These are phyloP conservation scores for Epicampocera succincta DNA, from an alignment of 2,888 invertebrate genomes.

Conservation along the genomic window DNA sequence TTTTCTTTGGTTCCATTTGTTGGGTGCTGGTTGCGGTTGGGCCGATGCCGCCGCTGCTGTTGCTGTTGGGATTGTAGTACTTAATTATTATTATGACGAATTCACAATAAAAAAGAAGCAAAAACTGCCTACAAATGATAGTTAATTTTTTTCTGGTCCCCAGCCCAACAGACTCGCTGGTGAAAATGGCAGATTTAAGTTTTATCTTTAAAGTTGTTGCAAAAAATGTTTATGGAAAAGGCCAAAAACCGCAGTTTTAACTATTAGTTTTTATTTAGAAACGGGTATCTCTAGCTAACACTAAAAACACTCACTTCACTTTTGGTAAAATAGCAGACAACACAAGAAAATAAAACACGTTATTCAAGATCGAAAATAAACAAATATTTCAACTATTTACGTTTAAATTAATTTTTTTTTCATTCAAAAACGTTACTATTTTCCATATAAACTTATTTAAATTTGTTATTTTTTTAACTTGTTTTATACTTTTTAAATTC, in stretches of 20 bases:
- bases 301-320: conserved; percentile 32
- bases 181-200: not conserved
- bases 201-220: conserved; percentile 4
- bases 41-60: conserved; percentile 1
- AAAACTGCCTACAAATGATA: conserved; percentile 1
- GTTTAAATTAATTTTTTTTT: conserved; percentile 22
- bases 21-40: conserved; percentile 18
- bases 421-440: not conserved
- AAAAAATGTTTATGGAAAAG: conserved; percentile 28
- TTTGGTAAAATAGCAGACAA: conserved; percentile 59
- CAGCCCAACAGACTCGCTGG: conserved; percentile 7
- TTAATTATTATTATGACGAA: conserved; percentile 45
- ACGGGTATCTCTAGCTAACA: conserved; percentile 32
- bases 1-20: conserved; percentile 33
- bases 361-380: conserved; percentile 58
- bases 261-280: conserved; percentile 26
- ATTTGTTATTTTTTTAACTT: conserved; percentile 9
- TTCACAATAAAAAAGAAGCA: not conserved
- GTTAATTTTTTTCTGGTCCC: conserved; percentile 8
- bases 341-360: conserved; percentile 60
- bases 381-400: conserved; percentile 59
- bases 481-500: not conserved
- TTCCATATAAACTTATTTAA: too few species aligned
- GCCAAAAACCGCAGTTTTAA: conserved; percentile 45
- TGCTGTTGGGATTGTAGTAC: conserved; percentile 1